Evolutionary conservation across 2,113 vertebrate genomes (phyloP).

Genomic region (Eulacestoma nigropectus): DNA sequence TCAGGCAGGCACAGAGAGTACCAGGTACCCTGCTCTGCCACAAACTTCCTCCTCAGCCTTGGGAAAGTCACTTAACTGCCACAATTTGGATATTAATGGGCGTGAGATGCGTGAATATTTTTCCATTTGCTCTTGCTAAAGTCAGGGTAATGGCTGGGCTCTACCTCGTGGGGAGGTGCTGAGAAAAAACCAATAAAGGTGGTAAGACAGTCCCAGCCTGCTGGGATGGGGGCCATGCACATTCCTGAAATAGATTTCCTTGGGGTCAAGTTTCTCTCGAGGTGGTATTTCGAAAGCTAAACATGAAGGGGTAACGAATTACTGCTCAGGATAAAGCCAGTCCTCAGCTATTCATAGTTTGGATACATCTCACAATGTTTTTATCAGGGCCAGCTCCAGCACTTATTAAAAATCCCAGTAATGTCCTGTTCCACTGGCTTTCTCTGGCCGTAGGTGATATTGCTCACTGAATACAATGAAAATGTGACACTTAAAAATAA

Average conservation of each 20-base stretch:
- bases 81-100: background rate
- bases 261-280: slow-evolving; percentile 43
- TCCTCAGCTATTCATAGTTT: background rate
- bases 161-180: background rate
- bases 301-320: slow-evolving; percentile 35
- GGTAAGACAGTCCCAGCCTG: background rate
- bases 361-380: slow-evolving; percentile 4
- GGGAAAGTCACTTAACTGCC: background rate
- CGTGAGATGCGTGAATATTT: background rate
- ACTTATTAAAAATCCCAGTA: slow-evolving; percentile 38
- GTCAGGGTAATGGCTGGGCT: background rate
- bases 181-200: slow-evolving; percentile 8
- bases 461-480: slow-evolving; percentile 31
- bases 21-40: background rate
- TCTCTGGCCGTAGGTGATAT: background rate
- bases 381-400: background rate
- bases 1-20: background rate
- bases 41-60: background rate
- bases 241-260: slow-evolving; percentile 54
- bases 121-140: background rate
- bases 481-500: slow-evolving; percentile 49
- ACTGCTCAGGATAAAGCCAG: background rate
- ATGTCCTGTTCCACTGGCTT: slow-evolving; percentile 13
- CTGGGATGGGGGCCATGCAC: background rate
- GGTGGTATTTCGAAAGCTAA: slow-evolving; percentile 23